phyloP scores from a whole-genome alignment of 2,113 vertebrate genomes.

The Peucedramus taeniatus region DNA sequence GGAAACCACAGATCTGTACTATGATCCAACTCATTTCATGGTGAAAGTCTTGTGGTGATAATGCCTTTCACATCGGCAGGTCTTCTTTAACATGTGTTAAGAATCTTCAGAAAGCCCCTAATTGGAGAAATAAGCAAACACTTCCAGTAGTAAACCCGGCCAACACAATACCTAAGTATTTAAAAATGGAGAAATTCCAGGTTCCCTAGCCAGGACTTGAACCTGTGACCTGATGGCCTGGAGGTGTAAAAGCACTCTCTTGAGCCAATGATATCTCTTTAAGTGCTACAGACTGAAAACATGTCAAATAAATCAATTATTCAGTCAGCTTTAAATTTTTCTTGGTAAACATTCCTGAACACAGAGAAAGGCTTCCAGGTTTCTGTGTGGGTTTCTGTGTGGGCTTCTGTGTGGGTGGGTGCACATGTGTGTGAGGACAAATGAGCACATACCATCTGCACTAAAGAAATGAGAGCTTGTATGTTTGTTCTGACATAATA shows the following conservation, averaged over 20 bases:
- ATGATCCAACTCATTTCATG: not conserved
- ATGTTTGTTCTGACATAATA: not conserved
- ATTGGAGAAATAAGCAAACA: conserved; percentile 17
- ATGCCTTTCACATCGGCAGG: not conserved
- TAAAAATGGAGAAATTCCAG: conserved; percentile 31
- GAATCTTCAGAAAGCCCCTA: not conserved
- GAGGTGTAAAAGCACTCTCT: conserved; percentile 65
- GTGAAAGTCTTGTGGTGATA: not conserved
- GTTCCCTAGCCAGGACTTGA: conserved; percentile 52
- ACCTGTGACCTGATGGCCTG: conserved; percentile 59
- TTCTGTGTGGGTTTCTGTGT: not conserved
- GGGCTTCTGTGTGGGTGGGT: not conserved
- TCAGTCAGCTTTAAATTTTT: conserved; percentile 51
- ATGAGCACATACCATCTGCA: not conserved
- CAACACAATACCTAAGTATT: not conserved
- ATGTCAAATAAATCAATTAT: conserved; percentile 59
- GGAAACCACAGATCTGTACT: not conserved
- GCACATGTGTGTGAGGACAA: not conserved
- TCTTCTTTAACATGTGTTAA: not conserved
- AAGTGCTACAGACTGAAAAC: conserved; percentile 51
- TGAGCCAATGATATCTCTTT: conserved; percentile 66
- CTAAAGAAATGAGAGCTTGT: not conserved
- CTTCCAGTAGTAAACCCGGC: not conserved
- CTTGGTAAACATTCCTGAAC: conserved; percentile 54
- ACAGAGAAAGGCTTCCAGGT: conserved; percentile 4